A percentile compares a stretch with the other conserved stretches of the same genome.
Evolutionary conservation across 2,797 vertebrate species (phyloP).

Genomic region (Masticophis lateralis): DNA sequence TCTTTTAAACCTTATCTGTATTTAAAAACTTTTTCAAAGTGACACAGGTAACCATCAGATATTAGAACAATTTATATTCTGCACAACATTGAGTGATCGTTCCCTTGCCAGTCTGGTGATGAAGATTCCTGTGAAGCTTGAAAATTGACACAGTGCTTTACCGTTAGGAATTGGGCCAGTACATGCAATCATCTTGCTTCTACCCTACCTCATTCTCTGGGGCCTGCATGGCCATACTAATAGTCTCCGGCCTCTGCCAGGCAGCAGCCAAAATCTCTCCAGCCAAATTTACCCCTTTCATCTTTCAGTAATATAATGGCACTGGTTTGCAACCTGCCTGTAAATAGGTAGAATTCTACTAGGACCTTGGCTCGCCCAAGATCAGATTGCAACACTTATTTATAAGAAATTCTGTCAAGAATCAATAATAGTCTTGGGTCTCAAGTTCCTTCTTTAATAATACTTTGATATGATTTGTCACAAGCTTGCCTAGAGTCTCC

Average conservation of each 20-base stretch:
- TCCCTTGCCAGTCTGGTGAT: not conserved
- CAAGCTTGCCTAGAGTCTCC: conserved; percentile 83
- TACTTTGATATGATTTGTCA: conserved; percentile 93
- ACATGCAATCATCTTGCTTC: conserved; percentile 1
- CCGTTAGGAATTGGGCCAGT: not conserved
- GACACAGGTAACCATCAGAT: not conserved
- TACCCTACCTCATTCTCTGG: not conserved
- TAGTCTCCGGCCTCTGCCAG: conserved; percentile 66
- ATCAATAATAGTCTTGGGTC: conserved; percentile 89
- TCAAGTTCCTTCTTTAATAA: conserved; percentile 91
- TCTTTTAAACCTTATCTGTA: not conserved
- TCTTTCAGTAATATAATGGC: conserved; percentile 73
- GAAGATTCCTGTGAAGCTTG: conserved; percentile 10
- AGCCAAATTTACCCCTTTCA: conserved; percentile 64
- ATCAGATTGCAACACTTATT: conserved; percentile 88
- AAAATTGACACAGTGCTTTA: not conserved
- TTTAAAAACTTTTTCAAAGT: not conserved
- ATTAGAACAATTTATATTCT: not conserved
- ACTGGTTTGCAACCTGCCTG: conserved; percentile 76
- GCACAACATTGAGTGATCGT: not conserved
- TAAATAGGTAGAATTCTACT: conserved; percentile 80
- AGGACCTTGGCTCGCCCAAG: conserved; percentile 76
- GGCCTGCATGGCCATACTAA: not conserved
- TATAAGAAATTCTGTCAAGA: conserved; percentile 89
- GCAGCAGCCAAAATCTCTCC: conserved; percentile 64